phyloP scores from a whole-genome alignment of 2,797 vertebrate genomes.

The Jordanella pulchra region DNA sequence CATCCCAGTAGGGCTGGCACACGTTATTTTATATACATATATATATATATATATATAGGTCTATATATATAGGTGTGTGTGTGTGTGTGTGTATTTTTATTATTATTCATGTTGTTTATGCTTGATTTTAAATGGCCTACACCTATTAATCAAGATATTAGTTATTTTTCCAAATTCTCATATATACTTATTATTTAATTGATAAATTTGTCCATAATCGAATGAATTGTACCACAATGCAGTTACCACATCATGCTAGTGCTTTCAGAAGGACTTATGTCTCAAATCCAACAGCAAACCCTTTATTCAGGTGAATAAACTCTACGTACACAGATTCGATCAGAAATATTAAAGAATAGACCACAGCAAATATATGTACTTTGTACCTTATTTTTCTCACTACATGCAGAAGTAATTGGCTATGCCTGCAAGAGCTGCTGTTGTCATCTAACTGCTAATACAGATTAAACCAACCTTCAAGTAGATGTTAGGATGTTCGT shows the following conservation, averaged over 20 bases:
- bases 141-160: constrained; percentile 46
- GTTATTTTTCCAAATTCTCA: constrained; percentile 60
- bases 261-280: constrained; percentile 76
- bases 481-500: neutral
- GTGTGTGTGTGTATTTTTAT: no score
- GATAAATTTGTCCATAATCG: constrained; percentile 65
- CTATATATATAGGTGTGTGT: no score
- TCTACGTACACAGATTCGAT: constrained; percentile 51
- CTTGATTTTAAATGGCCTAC: constrained; percentile 37
- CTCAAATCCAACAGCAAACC: constrained; percentile 57
- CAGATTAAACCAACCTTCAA: no score
- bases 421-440: no score
- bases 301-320: constrained; percentile 60
- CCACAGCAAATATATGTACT: constrained; percentile 2
- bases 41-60: no score
- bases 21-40: no score
- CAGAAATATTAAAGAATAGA: constrained; percentile 61
- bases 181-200: constrained; percentile 76
- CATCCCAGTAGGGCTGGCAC: no score
- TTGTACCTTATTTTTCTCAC: neutral
- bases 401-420: no score
- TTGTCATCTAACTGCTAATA: no score
- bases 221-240: constrained; percentile 67
- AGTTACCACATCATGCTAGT: constrained; percentile 62
- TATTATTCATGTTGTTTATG: constrained; percentile 31